Base-by-base conservation (phyloP, 2,797 vertebrate genomes). In the Paedocypris micromegethes region DNA sequence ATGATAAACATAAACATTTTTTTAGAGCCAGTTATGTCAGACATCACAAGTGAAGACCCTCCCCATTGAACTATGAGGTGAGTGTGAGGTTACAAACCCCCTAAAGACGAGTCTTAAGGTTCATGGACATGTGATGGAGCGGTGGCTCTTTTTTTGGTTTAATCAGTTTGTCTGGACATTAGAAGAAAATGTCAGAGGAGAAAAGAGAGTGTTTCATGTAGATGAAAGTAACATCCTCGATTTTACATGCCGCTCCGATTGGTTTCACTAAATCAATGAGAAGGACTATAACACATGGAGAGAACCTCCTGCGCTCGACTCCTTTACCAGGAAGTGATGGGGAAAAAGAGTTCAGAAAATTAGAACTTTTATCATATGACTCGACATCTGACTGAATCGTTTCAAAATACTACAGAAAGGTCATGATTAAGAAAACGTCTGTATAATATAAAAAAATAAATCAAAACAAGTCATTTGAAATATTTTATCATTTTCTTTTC, bases 251-350 rank as follows among this genome's bases (percentile, higher is more conserved):
- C 78, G 72, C 72, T 69, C 75, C 74, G 9, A 89, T 87, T 89
- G 78, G 87, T 87, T 81, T 86, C 88, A 85, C 83, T 87, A 88
- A 87, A 89, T 87, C 75, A 68, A 83, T 86, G 79, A 81, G 79
- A 62, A 74, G 77, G 83, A 79, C 74, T 57, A 6, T 23, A 23
- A 78, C 68, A 76, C 83, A 83, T 82, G 82, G 85, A 85, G 72
- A 60, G 53, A 69, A 71, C 79, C 65, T 64, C 77, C 74, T 80
- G 78, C 23, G 23, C 23, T 23, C 23, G 23, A 23, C 23, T 23
- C 23, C 23, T 23, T 23, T 23, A 23, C 23, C 23, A 23, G 23
- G 23, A 23, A 23, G 23, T 23, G 1, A 23, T 23, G 23, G 23
- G 1, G 23, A 23, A 23, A 23, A 23, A 23, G 23, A 23, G 23